Base-by-base conservation (phyloP, 2,888 invertebrate species). In the Epistrophe grossulariae region DNA sequence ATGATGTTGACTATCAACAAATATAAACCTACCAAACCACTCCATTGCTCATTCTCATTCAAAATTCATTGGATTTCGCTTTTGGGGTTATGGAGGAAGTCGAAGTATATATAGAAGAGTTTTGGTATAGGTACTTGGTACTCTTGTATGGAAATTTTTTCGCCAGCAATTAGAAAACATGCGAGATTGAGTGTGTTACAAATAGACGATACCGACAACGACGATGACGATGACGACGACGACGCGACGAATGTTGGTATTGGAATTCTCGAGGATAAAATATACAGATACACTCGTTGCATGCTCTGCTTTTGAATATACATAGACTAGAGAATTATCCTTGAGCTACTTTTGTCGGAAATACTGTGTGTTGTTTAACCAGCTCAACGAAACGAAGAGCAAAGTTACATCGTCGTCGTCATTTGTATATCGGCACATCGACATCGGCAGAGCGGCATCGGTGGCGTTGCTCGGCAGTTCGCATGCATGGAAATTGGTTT, bases 101-200 rank as follows among this genome's bases (percentile, higher is more conserved):
- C 28, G 59, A 72, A 66, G 62, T 31, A n/a, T n/a, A n/a, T n/a
- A n/a, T n/a, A 17, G 60, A 60, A 60, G 66, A 62, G 40, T 62
- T 40, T 62, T 6, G 19, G 50, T 68, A 68, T 28, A 11, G 19
- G 50, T 68, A 68, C 50, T 68, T 66, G 68, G 50, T 31, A 35
- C 64, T 64, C 40, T 71, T 50, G 38, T 45, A 74, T 57, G 66
- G 43, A 43, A n/a, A 66, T 64, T 52, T 76, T 64, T 76, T 50
- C 48, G 60, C 59, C 52, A 15, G 52, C 78, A 71, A 84, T 80
- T 77, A 59, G 76, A 80, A 84, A 84, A 80, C 80, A 84, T 77
- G 76, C 76, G 57, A 77, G 66, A 35, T 72, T 45, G 70, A 76
- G 79, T 72, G 50, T 48, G 59, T 70, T 50, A 50, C 70, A 70